Evolutionary conservation across 2,888 invertebrate species (phyloP).

Genomic region (Epinotia nisella): DNA sequence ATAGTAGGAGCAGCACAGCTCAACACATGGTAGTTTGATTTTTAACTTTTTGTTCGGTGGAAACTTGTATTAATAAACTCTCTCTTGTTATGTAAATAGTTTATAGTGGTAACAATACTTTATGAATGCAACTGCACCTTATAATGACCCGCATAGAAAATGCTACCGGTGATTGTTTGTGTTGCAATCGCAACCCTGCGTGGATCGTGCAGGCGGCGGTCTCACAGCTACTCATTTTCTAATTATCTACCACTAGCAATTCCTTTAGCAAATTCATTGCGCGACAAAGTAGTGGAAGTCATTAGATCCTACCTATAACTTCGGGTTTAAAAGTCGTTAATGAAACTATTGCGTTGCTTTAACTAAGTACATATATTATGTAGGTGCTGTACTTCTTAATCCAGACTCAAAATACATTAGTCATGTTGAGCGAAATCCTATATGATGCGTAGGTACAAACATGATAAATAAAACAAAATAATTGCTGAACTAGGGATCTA

Average conservation of each 20-base stretch:
- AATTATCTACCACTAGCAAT: conserved; percentile 67
- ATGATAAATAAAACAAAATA: conserved; percentile 40
- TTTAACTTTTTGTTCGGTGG: conserved; percentile 1
- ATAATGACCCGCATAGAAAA: conserved; percentile 81
- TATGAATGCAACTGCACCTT: conserved; percentile 66
- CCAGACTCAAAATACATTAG: background rate
- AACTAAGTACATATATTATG: background rate
- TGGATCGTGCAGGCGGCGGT: conserved; percentile 52
- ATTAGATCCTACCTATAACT: conserved; percentile 11
- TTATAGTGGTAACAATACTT: conserved; percentile 57
- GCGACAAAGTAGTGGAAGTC: conserved; percentile 49
- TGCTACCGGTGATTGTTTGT: conserved; percentile 65
- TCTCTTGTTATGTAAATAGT: conserved; percentile 57
- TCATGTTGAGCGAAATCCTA: background rate
- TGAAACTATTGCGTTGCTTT: background rate
- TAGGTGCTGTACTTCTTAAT: background rate
- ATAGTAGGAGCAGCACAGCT: background rate
- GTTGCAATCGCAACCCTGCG: conserved; percentile 60
- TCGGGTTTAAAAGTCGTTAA: conserved; percentile 1
- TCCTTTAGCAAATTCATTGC: conserved; percentile 66
- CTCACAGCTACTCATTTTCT: conserved; percentile 67
- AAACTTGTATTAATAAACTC: conserved; percentile 44
- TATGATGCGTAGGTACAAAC: background rate
- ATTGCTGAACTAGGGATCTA: conserved; percentile 51
- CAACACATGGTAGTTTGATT: conserved; percentile 10